phyloP scores from a whole-genome alignment of 2,888 invertebrate species.

The Pogonocherus hispidulus region DNA sequence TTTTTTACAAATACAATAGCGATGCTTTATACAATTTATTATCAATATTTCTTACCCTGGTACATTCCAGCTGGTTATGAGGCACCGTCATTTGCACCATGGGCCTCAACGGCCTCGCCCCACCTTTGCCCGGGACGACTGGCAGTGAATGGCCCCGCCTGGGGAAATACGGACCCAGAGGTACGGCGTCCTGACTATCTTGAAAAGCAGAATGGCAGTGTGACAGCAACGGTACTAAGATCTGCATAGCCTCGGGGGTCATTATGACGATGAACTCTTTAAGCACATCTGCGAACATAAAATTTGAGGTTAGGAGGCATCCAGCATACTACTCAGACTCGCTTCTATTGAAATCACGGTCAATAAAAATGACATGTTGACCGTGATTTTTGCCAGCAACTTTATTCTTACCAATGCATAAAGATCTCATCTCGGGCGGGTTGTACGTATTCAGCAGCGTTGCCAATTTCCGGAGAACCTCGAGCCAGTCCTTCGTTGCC shows the following conservation, averaged over 20 bases:
- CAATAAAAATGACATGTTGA: too few relatives aligned
- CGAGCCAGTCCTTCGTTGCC: conserved; percentile 89
- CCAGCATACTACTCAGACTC: too few relatives aligned
- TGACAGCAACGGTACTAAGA: conserved; percentile 87
- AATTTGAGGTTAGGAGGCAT: neutral
- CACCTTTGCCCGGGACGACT: conserved; percentile 73
- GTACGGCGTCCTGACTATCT: conserved; percentile 79
- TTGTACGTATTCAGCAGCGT: conserved; percentile 92
- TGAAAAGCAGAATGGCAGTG: conserved; percentile 88
- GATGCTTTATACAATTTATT: neutral
- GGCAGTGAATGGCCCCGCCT: conserved; percentile 75
- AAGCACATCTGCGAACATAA: conserved; percentile 74
- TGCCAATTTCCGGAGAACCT: conserved; percentile 87
- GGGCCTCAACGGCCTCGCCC: conserved; percentile 81
- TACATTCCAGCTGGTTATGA: conserved; percentile 79
- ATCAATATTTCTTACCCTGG: conserved; percentile 70
- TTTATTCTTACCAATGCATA: conserved; percentile 79
- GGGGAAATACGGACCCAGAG: conserved; percentile 84
- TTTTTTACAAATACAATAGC: too few relatives aligned
- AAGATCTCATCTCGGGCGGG: conserved; percentile 85
- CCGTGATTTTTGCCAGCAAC: too few relatives aligned
- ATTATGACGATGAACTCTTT: conserved; percentile 85
- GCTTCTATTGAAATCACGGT: too few relatives aligned
- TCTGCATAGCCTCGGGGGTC: conserved; percentile 84
- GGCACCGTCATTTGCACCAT: conserved; percentile 91